These are phyloP conservation scores for Xenopus borealis DNA, from an alignment of 2,113 vertebrate species.

Conservation along the genomic window DNA sequence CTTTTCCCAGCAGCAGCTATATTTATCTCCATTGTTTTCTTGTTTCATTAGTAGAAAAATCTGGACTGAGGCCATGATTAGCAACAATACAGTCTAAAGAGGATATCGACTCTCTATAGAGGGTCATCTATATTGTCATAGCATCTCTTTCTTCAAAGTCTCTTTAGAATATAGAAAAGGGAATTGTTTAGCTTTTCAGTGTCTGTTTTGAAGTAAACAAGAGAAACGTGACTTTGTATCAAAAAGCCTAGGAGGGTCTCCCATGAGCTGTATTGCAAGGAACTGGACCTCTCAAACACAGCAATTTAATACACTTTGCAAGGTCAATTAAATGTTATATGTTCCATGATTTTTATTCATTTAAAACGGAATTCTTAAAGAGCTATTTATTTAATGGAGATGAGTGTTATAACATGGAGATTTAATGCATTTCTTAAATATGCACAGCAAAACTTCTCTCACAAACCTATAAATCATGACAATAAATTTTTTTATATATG, in stretches of 20 bases:
- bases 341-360: not conserved
- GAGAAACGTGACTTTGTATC: constrained; percentile 64
- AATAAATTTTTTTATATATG: too few species aligned
- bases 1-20: constrained; percentile 91
- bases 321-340: constrained; percentile 37
- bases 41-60: constrained; percentile 62
- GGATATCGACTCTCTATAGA: constrained; percentile 58
- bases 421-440: too few species aligned
- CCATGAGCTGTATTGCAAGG: too few species aligned
- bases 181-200: constrained; percentile 61
- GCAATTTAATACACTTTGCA: constrained; percentile 58
- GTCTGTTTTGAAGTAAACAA: constrained; percentile 64
- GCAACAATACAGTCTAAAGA: constrained; percentile 74
- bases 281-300: too few species aligned
- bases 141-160: constrained; percentile 67
- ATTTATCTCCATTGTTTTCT: constrained; percentile 87
- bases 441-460: too few species aligned
- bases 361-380: not conserved
- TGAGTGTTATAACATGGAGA: too few species aligned
- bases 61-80: constrained; percentile 67
- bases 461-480: too few species aligned
- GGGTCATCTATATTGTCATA: constrained; percentile 70
- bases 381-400: too few species aligned
- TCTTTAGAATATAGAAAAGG: constrained; percentile 65
- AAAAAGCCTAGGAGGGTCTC: too few species aligned